Evolutionary conservation across 2,113 vertebrate genomes (phyloP).

Genomic region (Zonotrichia leucophrys): DNA sequence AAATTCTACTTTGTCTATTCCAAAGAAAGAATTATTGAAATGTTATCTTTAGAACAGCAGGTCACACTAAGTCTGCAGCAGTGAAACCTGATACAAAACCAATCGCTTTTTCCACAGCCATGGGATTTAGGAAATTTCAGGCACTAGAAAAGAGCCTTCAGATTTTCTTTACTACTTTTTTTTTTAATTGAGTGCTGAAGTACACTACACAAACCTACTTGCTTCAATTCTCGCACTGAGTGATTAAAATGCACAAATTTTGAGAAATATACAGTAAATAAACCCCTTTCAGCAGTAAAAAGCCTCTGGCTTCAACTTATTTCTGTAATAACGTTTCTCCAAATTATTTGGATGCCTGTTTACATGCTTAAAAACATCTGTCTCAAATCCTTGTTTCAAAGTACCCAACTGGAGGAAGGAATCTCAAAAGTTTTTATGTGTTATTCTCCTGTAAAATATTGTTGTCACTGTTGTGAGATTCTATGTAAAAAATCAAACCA

Average conservation of each 20-base stretch:
- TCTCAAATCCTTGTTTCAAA: background rate
- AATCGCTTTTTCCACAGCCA: background rate
- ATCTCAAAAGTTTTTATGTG: background rate
- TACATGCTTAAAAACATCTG: background rate
- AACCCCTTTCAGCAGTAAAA: background rate
- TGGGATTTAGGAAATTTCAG: background rate
- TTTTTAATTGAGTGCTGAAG: background rate
- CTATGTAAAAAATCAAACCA: background rate
- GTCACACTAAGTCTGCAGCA: background rate
- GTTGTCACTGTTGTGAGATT: background rate
- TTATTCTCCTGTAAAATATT: background rate
- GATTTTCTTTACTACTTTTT: background rate
- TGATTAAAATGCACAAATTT: background rate
- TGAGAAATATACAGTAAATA: background rate
- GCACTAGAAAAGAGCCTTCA: background rate
- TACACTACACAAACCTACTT: background rate
- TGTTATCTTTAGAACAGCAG: background rate
- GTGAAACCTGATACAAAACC: background rate
- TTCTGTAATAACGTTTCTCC: background rate
- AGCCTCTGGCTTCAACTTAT: background rate
- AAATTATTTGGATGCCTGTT: background rate
- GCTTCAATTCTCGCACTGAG: background rate
- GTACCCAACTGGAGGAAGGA: background rate
- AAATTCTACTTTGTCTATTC: background rate
- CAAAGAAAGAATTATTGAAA: background rate